phyloP scores from a whole-genome alignment of 2,113 vertebrate species.

The Anoura caudifer region DNA sequence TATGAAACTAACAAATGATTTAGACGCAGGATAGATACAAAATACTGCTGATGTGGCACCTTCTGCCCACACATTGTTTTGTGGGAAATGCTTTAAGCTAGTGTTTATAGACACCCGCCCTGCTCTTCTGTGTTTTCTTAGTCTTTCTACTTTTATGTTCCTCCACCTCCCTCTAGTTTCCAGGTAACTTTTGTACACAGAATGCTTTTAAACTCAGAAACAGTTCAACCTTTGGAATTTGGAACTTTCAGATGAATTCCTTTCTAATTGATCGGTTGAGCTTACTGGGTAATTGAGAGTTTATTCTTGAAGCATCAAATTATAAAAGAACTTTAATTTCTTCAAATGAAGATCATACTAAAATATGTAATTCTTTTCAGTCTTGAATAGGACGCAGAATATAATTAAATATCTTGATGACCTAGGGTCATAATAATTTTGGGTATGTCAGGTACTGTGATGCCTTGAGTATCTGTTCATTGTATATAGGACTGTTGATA shows the following conservation, averaged over 20 bases:
- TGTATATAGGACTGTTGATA: neutral
- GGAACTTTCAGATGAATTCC: neutral
- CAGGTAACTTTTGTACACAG: neutral
- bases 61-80: conserved; percentile 44
- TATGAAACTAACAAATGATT: conserved; percentile 25
- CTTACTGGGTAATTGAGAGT: neutral
- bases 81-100: conserved; percentile 18
- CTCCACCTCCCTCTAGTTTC: neutral
- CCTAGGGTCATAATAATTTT: neutral
- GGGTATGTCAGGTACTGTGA: neutral
- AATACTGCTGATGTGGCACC: conserved; percentile 66
- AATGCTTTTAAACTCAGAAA: neutral
- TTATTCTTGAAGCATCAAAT: conserved; percentile 22
- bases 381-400: conserved; percentile 9
- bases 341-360: conserved; percentile 9
- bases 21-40: neutral
- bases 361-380: neutral
- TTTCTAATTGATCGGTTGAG: conserved; percentile 40
- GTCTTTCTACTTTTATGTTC: conserved; percentile 1
- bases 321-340: neutral
- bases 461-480: neutral
- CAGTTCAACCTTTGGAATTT: conserved; percentile 26
- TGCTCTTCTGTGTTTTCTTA: neutral
- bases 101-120: neutral
- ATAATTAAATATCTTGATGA: conserved; percentile 7